phyloP scores from a whole-genome alignment of 1,140 invertebrate genomes.

The Melitaea cinxia region DNA sequence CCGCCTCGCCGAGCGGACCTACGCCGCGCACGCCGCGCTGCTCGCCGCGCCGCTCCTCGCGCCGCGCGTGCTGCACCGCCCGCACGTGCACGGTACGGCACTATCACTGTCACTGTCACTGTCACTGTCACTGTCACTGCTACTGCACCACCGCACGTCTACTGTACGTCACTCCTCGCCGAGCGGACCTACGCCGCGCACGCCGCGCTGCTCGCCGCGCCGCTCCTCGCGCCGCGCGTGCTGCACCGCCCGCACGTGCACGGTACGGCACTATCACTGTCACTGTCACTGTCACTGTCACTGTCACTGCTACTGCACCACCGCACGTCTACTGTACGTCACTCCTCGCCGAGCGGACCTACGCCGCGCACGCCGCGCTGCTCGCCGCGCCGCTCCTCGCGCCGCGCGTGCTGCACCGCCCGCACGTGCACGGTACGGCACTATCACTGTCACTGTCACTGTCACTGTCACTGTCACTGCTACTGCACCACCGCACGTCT shows the following conservation, averaged over 20 bases:
- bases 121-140: too few species aligned
- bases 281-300: too few species aligned
- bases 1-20: conserved; percentile 38
- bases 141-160: too few species aligned
- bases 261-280: background rate
- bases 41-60: conserved; percentile 40
- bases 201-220: conserved; percentile 45
- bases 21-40: conserved; percentile 48
- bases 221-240: conserved; percentile 23
- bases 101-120: too few species aligned
- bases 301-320: too few species aligned
- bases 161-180: too few species aligned
- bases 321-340: too few species aligned
- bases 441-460: too few species aligned
- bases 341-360: too few species aligned
- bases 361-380: conserved; percentile 10
- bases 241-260: background rate
- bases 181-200: conserved; percentile 34
- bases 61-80: background rate
- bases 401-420: background rate
- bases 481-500: too few species aligned
- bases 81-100: conserved; percentile 12
- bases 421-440: conserved; percentile 10
- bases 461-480: too few species aligned
- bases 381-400: conserved; percentile 41